These are phyloP conservation scores for Drosophila neocordata DNA, from an alignment of 1,140 invertebrate genomes.

Conservation along the genomic window DNA sequence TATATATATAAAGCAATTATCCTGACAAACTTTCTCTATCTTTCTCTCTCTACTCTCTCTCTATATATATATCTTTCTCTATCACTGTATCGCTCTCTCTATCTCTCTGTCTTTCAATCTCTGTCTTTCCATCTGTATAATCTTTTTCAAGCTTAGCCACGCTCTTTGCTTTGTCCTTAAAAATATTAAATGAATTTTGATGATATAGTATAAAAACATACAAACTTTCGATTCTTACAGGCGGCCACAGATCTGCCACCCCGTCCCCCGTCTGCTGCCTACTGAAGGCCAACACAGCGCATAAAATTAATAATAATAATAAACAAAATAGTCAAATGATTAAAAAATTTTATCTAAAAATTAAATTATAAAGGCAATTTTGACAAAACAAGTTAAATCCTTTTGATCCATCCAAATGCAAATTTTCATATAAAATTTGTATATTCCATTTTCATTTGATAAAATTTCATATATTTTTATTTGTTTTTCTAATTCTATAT, in stretches of 20 bases:
- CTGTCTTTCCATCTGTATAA: slow-evolving; percentile 1
- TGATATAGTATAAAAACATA: slow-evolving; percentile 40
- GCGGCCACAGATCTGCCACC: slow-evolving; percentile 40
- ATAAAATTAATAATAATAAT: slow-evolving; percentile 29
- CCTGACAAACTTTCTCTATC: slow-evolving; percentile 11
- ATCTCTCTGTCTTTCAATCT: slow-evolving; percentile 17
- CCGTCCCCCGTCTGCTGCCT: slow-evolving; percentile 24
- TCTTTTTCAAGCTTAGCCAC: slow-evolving; percentile 40
- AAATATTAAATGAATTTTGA: slow-evolving; percentile 33
- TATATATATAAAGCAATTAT: slow-evolving; percentile 15
- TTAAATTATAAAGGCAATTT: slow-evolving; percentile 17
- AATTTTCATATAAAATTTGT: background rate
- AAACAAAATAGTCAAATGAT: background rate
- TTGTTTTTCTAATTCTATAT: background rate
- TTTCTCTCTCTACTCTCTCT: slow-evolving; percentile 21
- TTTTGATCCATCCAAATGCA: background rate
- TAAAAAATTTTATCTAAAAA: slow-evolving; percentile 2
- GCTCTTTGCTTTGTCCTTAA: slow-evolving; percentile 37
- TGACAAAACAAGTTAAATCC: slow-evolving; percentile 11
- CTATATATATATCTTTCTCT: slow-evolving; percentile 32
- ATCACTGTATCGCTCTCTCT: background rate
- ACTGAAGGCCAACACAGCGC: slow-evolving; percentile 44
- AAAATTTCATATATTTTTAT: too few relatives aligned
- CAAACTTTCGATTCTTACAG: slow-evolving; percentile 78
- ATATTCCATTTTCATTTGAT: background rate